phyloP scores from a whole-genome alignment of 2,113 vertebrate species.

The Phocoena phocoena region DNA sequence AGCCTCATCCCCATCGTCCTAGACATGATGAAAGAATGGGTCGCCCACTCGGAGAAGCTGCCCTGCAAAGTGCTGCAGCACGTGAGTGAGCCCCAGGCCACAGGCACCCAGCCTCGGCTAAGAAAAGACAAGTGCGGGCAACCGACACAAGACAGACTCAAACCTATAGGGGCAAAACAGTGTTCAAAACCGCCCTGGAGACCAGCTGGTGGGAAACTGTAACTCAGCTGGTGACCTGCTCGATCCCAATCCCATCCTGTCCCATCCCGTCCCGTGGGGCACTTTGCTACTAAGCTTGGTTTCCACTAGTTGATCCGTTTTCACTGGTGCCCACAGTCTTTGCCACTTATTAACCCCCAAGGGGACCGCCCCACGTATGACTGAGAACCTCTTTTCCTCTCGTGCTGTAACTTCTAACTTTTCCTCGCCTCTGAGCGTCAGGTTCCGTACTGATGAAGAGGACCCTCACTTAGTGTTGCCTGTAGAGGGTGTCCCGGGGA shows the following conservation, averaged over 20 bases:
- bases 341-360: neutral
- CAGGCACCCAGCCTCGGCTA: neutral
- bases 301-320: neutral
- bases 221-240: neutral
- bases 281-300: conserved; percentile 17
- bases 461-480: neutral
- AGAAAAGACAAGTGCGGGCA: conserved; percentile 22
- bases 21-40: conserved; percentile 83
- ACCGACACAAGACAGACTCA: conserved; percentile 19
- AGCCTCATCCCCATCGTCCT: conserved; percentile 86
- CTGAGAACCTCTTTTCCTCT: neutral
- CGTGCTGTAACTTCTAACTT: neutral
- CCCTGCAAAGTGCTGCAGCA: conserved; percentile 52
- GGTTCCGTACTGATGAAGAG: neutral
- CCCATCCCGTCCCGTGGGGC: fast-evolving
- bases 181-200: conserved; percentile 77
- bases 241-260: fast-evolving
- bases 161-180: neutral
- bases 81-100: conserved; percentile 70
- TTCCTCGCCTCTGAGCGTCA: neutral
- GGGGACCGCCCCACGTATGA: neutral
- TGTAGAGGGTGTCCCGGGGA: neutral
- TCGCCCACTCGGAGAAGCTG: conserved; percentile 78
- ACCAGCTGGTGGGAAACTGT: conserved; percentile 78
- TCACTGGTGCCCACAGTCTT: neutral